Conservation (phyloP, 2,797 vertebrate genomes). For the Halcyon leucocephala region DNA sequence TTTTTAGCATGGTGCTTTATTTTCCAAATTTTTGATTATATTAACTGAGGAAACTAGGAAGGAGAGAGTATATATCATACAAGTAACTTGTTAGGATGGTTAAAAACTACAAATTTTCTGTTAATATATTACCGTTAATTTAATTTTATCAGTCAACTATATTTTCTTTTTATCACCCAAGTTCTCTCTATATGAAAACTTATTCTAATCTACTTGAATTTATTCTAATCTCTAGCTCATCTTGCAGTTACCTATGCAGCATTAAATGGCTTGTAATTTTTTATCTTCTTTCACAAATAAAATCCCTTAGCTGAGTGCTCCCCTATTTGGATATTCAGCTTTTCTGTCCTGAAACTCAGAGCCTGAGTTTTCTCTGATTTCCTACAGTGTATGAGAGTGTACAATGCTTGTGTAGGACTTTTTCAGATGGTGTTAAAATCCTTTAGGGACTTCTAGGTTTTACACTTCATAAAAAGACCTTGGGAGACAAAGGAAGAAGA, state of each 20-base stretch:
- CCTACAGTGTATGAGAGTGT: rapidly evolving
- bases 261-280: background rate
- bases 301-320: background rate
- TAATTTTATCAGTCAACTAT: background rate
- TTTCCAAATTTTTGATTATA: background rate
- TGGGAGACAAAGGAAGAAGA: background rate
- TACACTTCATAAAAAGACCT: background rate
- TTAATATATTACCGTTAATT: rapidly evolving
- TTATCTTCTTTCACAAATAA: background rate
- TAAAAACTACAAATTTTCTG: rapidly evolving
- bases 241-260: background rate
- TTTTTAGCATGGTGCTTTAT: rapidly evolving
- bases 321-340: rapidly evolving
- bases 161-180: background rate
- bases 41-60: background rate
- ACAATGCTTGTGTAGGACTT: rapidly evolving
- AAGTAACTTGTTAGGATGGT: background rate
- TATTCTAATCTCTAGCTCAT: background rate
- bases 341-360: background rate
- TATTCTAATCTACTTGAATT: background rate
- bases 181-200: too few relatives aligned
- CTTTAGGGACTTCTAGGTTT: background rate
- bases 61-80: rapidly evolving
- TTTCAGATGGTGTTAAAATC: background rate
- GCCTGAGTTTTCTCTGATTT: rapidly evolving